phyloP scores from a whole-genome alignment of 2,113 vertebrate genomes.

The Chunga burmeisteri region DNA sequence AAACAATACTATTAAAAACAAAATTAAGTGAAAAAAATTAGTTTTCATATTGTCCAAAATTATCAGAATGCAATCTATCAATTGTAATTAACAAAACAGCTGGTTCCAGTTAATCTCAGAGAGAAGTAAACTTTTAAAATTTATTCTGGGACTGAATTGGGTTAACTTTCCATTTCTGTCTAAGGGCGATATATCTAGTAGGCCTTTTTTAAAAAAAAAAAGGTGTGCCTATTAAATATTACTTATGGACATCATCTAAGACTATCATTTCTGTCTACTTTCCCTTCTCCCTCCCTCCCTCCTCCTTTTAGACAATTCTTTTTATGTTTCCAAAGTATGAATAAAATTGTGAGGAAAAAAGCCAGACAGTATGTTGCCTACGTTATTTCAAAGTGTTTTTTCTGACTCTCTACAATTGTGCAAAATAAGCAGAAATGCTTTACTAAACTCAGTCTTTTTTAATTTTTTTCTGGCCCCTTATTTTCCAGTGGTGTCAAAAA shows the following conservation, averaged over 20 bases:
- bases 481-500: neutral
- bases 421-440: neutral
- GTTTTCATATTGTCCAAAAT: neutral
- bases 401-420: fast-evolving
- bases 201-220: neutral
- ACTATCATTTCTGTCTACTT: neutral
- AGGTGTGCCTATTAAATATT: neutral
- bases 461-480: neutral
- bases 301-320: neutral
- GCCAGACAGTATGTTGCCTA: neutral
- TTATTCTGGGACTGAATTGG: neutral
- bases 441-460: neutral
- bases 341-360: neutral
- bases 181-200: neutral
- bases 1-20: neutral
- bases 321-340: neutral
- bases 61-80: neutral
- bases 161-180: neutral
- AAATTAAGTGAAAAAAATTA: neutral
- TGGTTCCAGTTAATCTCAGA: neutral
- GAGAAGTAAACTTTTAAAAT: neutral
- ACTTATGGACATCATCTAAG: neutral
- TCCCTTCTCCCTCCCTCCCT: neutral
- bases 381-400: neutral
- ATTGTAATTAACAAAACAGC: neutral